Percentiles rank a stretch among this genome's conserved stretches.
Conservation (phyloP, 2,888 invertebrate species). For the Noctua janthe region DNA sequence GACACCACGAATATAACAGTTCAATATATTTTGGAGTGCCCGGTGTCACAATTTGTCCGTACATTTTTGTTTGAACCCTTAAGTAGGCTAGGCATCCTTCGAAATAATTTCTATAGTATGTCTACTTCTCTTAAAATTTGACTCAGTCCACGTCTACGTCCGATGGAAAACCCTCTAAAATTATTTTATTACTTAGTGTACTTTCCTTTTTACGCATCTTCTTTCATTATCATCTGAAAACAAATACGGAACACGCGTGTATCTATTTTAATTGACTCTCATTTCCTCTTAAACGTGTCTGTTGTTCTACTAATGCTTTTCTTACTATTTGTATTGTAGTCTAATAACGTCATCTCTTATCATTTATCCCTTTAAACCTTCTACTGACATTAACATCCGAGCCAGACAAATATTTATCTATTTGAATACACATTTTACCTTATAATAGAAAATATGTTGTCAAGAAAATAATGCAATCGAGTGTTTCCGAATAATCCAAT, state of each 20-base stretch:
- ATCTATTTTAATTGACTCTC: neutral
- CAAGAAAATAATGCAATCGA: neutral
- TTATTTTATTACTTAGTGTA: neutral
- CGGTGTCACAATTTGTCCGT: neutral
- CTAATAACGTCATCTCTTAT: slow-evolving; percentile 40
- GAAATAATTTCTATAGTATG: neutral
- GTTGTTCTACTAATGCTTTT: slow-evolving; percentile 24
- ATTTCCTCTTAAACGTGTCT: slow-evolving; percentile 9
- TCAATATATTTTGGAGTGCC: neutral
- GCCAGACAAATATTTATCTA: slow-evolving; percentile 31
- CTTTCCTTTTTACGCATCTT: neutral
- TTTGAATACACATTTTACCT: slow-evolving; percentile 24
- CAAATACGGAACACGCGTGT: neutral
- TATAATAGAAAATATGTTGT: slow-evolving; percentile 18
- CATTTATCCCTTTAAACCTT: slow-evolving; percentile 44
- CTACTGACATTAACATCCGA: slow-evolving; percentile 22
- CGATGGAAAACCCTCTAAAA: neutral
- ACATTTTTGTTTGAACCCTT: neutral
- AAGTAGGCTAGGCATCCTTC: neutral
- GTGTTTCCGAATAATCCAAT: neutral
- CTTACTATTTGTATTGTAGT: neutral
- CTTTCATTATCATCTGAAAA: neutral
- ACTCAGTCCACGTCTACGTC: neutral
- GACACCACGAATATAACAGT: neutral
- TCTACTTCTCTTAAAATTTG: neutral